Base-by-base conservation (phyloP, 2,888 invertebrate genomes). In the Polyploca ridens region DNA sequence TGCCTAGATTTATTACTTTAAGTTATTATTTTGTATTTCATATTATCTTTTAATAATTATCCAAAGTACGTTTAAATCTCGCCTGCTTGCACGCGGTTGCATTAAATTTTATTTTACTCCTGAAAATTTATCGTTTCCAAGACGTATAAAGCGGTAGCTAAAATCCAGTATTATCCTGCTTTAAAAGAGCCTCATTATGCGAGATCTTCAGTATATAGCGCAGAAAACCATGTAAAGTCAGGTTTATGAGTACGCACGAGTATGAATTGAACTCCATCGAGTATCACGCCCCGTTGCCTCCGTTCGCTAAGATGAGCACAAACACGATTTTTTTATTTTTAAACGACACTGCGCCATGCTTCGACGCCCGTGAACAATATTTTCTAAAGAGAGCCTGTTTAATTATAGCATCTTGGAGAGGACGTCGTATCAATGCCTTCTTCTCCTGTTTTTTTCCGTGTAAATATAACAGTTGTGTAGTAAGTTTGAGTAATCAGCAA, bases 271-370 rank as follows among this genome's bases (percentile, higher is more conserved):
- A 19, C 35, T 69, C 69, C 69, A 74, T 74, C 65, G 70, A 61
- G 59, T 68, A 71, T 69, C 76, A 63, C 66, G 69, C 63, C 63
- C 64, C 71, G 62, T 64, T 69, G 73, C 67, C 58, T 70, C 61
- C 66, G 71, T 65, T 64, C 70, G 62, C 66, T 46, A 65, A 63
- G 74, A 69, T 74, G 70, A 70, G 67, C 64, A 66, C 68, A 66
- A 69, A 69, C 66, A 71, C 70, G 71, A 65, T 69, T 74, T 69
- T 68, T 72, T 75, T 74, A 71, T 71, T 76, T 77, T 74, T 76
- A 74, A 73, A 71, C 65, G 41, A 61, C 16, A 19, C 54, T 54
- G n/a, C 54, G 16, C 54, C 19, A 54, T 54, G 10, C 54, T 54
- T 54, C 54, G 19, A 8, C 19, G 8, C 16, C 10, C 10, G 46